phyloP scores from a whole-genome alignment of 2,113 vertebrate species.

The Xiphophorus maculatus region DNA sequence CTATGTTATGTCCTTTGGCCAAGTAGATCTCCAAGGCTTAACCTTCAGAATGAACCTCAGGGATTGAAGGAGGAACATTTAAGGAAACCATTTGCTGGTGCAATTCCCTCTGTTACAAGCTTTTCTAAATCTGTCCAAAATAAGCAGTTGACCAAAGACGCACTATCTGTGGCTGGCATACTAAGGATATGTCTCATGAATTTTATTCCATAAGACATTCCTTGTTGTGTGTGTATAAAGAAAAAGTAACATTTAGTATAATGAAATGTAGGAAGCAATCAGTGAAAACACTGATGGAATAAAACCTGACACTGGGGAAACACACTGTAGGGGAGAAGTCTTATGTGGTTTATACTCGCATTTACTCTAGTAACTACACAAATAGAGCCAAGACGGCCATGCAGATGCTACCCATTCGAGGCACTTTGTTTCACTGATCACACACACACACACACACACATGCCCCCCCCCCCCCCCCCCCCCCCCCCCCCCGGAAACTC shows the following conservation, averaged over 20 bases:
- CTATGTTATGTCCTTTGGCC: conserved; percentile 39
- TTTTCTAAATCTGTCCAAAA: conserved; percentile 67
- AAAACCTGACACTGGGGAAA: conserved; percentile 71
- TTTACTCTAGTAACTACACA: conserved; percentile 62
- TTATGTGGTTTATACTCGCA: conserved; percentile 74
- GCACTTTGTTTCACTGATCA: conserved; percentile 44
- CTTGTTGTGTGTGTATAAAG: conserved; percentile 15
- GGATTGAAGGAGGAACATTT: conserved; percentile 38
- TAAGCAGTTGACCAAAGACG: conserved; percentile 56
- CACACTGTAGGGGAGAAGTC: conserved; percentile 66
- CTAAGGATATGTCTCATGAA: conserved; percentile 48
- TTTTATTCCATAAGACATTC: conserved; percentile 35
- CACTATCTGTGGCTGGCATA: conserved; percentile 30
- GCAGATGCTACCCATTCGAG: conserved; percentile 70
- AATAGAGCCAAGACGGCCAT: conserved; percentile 55
- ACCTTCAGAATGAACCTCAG: conserved; percentile 45
- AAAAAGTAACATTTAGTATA: conserved; percentile 74
- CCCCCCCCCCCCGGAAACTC: not conserved
- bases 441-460: conserved; percentile 12
- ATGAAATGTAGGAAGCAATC: conserved; percentile 80
- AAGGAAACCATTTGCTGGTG: conserved; percentile 55
- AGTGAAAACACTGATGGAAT: conserved; percentile 66
- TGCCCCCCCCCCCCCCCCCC: not conserved
- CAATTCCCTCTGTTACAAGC: conserved; percentile 59
- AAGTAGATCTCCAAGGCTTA: conserved; percentile 55